Base-by-base conservation (phyloP, 2,797 vertebrate genomes). In the Falco rusticolus region DNA sequence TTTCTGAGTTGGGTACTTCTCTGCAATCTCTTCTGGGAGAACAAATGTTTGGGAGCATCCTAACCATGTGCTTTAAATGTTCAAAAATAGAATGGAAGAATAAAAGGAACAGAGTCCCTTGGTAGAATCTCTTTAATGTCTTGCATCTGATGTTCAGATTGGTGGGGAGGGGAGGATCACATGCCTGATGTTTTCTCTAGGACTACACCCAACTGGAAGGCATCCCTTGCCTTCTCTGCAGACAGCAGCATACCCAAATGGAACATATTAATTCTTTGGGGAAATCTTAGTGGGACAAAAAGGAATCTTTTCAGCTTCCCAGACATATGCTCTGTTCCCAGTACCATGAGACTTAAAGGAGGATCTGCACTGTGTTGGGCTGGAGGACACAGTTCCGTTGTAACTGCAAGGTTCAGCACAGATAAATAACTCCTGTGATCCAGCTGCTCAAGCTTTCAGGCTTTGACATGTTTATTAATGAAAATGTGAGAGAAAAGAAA, bases 101-200 rank as follows among this genome's bases (percentile, higher is more conserved):
- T 93, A 89, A 91, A 95, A 96, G 80, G 70, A 90, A 28, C n/a
- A 54, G 75, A 94, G 83, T 96, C 94, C 89, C 96, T 90, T 92
- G 93, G 92, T 76, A 89, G 82, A 85, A 84, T 60, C 11, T 4
- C 92, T 96, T 91, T 97, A 95, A 97, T 96, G 85, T 90, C 87
- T 96, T 94, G 92, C 95, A 93, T 96, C 89, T 97, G 94, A 97
- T 69, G 84, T 93, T 96, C 88, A 94, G 66, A 96, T 54, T 91
- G 89, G 84, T 87, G 70, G 79, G 87, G 89, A 70, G 68, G 70
- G 89, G 47, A 86, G 48, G 54, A 90, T 96, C 89, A 94, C 91
- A 97, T 95, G 92, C 75, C 70, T 95, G 65, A 87, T 95, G 88
- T 96, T 97, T 97, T 94, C 90, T 87, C 61, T 96, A 87, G 91